Percentiles rank a stretch among this genome's conserved stretches.
These are phyloP conservation scores for Copidosoma aretas DNA, from an alignment of 2,888 invertebrate genomes.

Conservation along the genomic window DNA sequence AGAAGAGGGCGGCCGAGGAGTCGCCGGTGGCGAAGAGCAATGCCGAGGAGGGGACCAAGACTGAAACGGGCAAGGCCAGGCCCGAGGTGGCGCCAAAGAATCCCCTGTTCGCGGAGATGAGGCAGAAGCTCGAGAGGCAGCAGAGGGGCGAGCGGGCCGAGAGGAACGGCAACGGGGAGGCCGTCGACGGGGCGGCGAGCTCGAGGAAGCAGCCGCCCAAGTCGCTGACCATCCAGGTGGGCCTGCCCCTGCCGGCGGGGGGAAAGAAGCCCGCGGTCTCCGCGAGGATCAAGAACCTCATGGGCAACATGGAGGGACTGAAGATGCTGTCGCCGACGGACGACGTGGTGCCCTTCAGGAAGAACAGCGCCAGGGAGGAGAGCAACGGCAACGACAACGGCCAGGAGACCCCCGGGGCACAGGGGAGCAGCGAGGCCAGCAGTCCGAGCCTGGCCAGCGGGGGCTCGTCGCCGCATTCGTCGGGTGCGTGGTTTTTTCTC, in stretches of 20 bases:
- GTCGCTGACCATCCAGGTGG: conserved; percentile 50
- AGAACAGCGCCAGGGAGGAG: conserved; percentile 50
- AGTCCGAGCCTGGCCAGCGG: conserved; percentile 49
- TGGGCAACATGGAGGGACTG: conserved; percentile 55
- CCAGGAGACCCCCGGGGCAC: conserved; percentile 38
- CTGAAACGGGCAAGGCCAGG: no score
- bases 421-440: conserved; percentile 54
- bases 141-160: conserved; percentile 11
- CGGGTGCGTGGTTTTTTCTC: conserved; percentile 35
- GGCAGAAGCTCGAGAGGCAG: conserved; percentile 12
- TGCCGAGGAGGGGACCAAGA: not conserved
- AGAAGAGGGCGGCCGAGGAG: not conserved
- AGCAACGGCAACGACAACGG: conserved; percentile 42
- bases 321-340: conserved; percentile 47
- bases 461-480: conserved; percentile 46
- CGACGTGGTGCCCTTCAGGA: conserved; percentile 49
- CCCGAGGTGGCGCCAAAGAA: conserved; percentile 16
- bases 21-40: not conserved
- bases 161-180: conserved; percentile 24
- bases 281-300: conserved; percentile 56
- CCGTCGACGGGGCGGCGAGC: conserved; percentile 35
- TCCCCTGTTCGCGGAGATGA: conserved; percentile 34
- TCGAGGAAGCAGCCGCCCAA: conserved; percentile 54
- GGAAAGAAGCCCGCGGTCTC: conserved; percentile 52
- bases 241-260: conserved; percentile 20